Evolutionary conservation across 2,888 invertebrate genomes (phyloP).

Genomic region (Linnaemya tessellans): DNA sequence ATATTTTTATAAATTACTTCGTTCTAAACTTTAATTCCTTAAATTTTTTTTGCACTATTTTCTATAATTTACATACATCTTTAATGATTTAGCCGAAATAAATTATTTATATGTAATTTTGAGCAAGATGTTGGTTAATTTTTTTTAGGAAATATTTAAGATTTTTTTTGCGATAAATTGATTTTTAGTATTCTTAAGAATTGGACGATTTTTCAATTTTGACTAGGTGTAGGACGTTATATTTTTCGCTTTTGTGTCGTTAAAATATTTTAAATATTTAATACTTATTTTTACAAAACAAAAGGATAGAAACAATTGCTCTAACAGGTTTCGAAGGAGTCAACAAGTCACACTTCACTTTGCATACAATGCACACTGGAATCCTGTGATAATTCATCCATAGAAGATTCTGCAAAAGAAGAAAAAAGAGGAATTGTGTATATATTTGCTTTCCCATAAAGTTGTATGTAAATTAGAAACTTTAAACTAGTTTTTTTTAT

Average conservation of each 20-base stretch:
- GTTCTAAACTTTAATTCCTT: conserved; percentile 33
- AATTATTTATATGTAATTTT: conserved; percentile 17
- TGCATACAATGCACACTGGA: conserved; percentile 94
- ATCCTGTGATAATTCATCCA: conserved; percentile 94
- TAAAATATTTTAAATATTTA: conserved; percentile 57
- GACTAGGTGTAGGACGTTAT: conserved; percentile 82
- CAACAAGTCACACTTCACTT: conserved; percentile 87
- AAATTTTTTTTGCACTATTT: conserved; percentile 42
- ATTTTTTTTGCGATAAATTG: conserved; percentile 50
- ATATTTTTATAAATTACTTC: conserved; percentile 1
- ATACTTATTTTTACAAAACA: conserved; percentile 27
- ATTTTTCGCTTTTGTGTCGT: conserved; percentile 48
- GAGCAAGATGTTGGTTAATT: conserved; percentile 37
- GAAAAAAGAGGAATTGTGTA: background rate
- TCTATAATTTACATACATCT: conserved; percentile 33
- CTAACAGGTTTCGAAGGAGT: conserved; percentile 75
- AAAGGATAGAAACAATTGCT: conserved; percentile 49
- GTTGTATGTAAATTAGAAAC: no score
- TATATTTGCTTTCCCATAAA: no score
- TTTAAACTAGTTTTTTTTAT: background rate
- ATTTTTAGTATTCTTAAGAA: conserved; percentile 64
- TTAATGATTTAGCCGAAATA: conserved; percentile 22
- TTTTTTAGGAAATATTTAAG: conserved; percentile 28
- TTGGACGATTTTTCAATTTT: conserved; percentile 84
- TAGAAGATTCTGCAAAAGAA: conserved; percentile 88